A percentile compares a stretch with the other conserved stretches of the same genome.
Evolutionary conservation across 1,140 invertebrate species (phyloP).

Genomic region (Steinernema feltiae): DNA sequence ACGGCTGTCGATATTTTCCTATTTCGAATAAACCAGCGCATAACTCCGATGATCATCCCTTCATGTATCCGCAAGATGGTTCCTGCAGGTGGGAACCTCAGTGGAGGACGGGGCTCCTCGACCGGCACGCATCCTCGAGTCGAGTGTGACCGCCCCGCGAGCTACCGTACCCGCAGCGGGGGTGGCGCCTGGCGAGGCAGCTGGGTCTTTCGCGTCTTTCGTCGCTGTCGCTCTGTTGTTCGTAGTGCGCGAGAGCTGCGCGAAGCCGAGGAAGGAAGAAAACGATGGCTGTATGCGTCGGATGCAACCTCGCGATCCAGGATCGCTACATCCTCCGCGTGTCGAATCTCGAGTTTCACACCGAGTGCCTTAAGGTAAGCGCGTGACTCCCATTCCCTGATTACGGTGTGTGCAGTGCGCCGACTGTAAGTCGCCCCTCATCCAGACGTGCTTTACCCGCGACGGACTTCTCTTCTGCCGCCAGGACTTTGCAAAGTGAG

Average conservation of each 20-base stretch:
- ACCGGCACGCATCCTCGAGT: no score
- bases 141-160: neutral
- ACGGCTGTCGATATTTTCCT: no score
- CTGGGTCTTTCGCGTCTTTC: neutral
- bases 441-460: constrained; percentile 87
- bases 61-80: no score
- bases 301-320: neutral
- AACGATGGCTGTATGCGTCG: neutral
- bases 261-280: constrained; percentile 1
- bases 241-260: constrained; percentile 10
- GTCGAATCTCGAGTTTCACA: neutral
- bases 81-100: no score
- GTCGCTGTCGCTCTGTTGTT: neutral
- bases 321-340: constrained; percentile 7
- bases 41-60: no score
- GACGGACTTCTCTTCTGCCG: constrained; percentile 86
- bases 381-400: neutral
- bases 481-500: constrained; percentile 70
- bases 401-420: neutral
- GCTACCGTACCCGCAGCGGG: neutral
- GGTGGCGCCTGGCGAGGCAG: neutral
- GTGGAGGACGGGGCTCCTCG: no score
- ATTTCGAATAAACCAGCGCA: no score
- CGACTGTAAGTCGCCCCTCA: constrained; percentile 4
- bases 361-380: constrained; percentile 5